A percentile compares a stretch with the other conserved stretches of the same genome.
Evolutionary conservation across 1,140 invertebrate species (phyloP).

Genomic region (Drosophila orena): DNA sequence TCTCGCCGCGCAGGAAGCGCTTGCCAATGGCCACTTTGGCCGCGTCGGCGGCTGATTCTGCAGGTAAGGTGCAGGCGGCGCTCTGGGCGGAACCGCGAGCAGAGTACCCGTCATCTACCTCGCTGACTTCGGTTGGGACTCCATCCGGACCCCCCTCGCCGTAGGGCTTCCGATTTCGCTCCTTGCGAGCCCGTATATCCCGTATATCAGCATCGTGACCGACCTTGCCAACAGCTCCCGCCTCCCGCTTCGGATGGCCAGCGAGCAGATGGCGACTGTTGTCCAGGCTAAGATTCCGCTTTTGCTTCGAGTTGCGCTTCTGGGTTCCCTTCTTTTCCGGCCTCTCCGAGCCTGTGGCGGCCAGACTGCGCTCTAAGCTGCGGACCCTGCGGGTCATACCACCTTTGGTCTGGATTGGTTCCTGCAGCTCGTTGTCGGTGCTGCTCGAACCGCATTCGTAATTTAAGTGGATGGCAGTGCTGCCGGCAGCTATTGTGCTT

Average conservation of each 20-base stretch:
- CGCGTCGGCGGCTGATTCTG: constrained; percentile 14
- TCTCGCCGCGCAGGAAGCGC: constrained; percentile 79
- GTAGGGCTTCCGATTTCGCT: constrained; percentile 49
- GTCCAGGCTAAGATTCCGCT: constrained; percentile 75
- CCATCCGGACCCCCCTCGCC: constrained; percentile 1
- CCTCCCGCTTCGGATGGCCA: constrained; percentile 19
- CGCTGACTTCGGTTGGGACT: constrained; percentile 17
- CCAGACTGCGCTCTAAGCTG: constrained; percentile 70
- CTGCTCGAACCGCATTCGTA: constrained; percentile 70
- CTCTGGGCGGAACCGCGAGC: constrained; percentile 57
- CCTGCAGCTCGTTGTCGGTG: constrained; percentile 65
- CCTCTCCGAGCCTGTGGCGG: constrained; percentile 32
- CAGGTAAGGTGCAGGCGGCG: constrained; percentile 30
- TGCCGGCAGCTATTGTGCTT: constrained; percentile 7
- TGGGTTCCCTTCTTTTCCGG: constrained; percentile 55
- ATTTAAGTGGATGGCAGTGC: constrained; percentile 12
- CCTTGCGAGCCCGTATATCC: constrained; percentile 28
- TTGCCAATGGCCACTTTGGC: constrained; percentile 79
- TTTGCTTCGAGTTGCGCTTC: constrained; percentile 76
- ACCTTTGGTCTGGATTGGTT: constrained; percentile 22
- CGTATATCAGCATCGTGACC: constrained; percentile 19
- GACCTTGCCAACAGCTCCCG: constrained; percentile 6
- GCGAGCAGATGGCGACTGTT: constrained; percentile 49
- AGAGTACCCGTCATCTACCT: constrained; percentile 65
- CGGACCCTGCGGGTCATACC: constrained; percentile 62